A percentile compares a stretch with the other conserved stretches of the same genome.
Conservation (phyloP, 2,888 invertebrate species). For the Tinea pellionella region DNA sequence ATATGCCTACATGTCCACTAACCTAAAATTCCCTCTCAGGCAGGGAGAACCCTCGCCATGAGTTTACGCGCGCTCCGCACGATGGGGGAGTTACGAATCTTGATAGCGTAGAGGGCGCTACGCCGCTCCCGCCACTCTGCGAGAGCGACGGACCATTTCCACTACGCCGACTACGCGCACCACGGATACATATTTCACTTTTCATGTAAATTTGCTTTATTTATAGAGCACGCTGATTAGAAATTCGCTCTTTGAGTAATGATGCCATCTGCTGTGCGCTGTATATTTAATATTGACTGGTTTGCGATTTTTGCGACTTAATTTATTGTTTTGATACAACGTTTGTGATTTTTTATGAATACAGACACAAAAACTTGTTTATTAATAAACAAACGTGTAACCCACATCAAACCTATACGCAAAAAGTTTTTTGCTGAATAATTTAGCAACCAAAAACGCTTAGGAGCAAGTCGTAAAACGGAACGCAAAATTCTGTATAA, state of each 20-base stretch:
- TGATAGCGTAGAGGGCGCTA: conserved; percentile 36
- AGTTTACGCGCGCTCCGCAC: conserved; percentile 17
- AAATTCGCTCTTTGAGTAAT: background rate
- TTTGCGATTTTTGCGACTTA: background rate
- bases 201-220: conserved; percentile 14
- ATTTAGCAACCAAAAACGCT: conserved; percentile 50
- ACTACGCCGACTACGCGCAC: conserved; percentile 6
- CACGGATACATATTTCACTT: conserved; percentile 14
- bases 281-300: background rate
- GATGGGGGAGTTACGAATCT: conserved; percentile 57
- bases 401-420: conserved; percentile 31
- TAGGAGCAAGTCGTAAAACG: conserved; percentile 58
- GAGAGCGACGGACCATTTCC: background rate
- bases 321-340: background rate
- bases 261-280: background rate
- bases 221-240: conserved; percentile 9
- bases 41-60: conserved; percentile 37
- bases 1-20: conserved; percentile 72
- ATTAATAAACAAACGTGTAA: conserved; percentile 32
- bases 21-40: conserved; percentile 59
- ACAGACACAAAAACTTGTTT: conserved; percentile 19
- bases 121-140: conserved; percentile 11
- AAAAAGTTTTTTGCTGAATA: conserved; percentile 49
- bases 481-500: conserved; percentile 57
- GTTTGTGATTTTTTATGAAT: background rate